Percentiles rank a stretch among this genome's conserved stretches.
These are phyloP conservation scores for cattle (Bos taurus) DNA, from an alignment of 2,113 vertebrate species.

Conservation along the genomic window ARS-UCD2.0 NC_037357.1:133402501-133403000, in stretches of 20 bases:
- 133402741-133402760: accelerated
- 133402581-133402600: not conserved
- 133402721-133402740: not conserved
- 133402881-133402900: accelerated
- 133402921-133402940: not conserved
- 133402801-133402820: accelerated
- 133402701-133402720: accelerated
- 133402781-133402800: accelerated
- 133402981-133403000: not conserved
- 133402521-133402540: not conserved
- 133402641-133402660: not conserved
- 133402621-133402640: not conserved
- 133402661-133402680: not conserved
- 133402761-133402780: not conserved
- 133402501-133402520: not conserved
- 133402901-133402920: not conserved
- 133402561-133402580: not conserved
- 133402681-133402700: not conserved
- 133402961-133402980: not conserved
- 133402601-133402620: not conserved
- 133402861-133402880: accelerated
- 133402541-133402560: not conserved
- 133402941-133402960: not conserved
- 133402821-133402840: accelerated
- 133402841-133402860: not conserved